Percentiles rank a stretch among this genome's conserved stretches.
Conservation (phyloP, 2,797 vertebrate genomes). For the Podargus strigoides region DNA sequence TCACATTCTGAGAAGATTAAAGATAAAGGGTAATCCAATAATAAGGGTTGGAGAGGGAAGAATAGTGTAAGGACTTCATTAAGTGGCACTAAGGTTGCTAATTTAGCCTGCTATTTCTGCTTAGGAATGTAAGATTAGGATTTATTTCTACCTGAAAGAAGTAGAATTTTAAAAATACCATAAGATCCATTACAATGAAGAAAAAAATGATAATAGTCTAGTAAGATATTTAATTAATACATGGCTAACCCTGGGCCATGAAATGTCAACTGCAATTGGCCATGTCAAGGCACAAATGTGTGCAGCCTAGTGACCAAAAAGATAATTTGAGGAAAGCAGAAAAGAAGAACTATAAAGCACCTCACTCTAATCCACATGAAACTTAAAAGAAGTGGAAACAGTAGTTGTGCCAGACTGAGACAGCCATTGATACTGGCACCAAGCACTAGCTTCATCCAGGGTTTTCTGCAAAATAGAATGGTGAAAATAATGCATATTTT, state of each 20-base stretch:
- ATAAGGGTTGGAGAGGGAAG: neutral
- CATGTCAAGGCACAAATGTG: neutral
- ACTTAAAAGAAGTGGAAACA: neutral
- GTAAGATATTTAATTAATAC: neutral
- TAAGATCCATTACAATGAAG: neutral
- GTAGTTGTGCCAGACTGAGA: neutral
- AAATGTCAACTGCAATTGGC: conserved; percentile 15
- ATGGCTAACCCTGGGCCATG: neutral
- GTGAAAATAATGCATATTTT: conserved; percentile 12
- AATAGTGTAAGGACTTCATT: neutral
- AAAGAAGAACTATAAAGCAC: neutral
- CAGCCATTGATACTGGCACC: neutral
- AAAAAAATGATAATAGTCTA: neutral
- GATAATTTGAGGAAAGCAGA: neutral
- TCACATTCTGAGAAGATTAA: neutral
- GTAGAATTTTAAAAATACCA: neutral
- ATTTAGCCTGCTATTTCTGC: neutral
- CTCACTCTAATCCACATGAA: neutral
- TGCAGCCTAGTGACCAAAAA: neutral
- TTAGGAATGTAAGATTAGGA: neutral
- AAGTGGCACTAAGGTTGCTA: neutral
- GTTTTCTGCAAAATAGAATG: neutral
- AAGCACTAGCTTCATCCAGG: neutral
- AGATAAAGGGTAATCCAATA: neutral
- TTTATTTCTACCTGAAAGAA: neutral